Conservation (phyloP, 2,113 vertebrate species). For the Leuciscus idus region DNA sequence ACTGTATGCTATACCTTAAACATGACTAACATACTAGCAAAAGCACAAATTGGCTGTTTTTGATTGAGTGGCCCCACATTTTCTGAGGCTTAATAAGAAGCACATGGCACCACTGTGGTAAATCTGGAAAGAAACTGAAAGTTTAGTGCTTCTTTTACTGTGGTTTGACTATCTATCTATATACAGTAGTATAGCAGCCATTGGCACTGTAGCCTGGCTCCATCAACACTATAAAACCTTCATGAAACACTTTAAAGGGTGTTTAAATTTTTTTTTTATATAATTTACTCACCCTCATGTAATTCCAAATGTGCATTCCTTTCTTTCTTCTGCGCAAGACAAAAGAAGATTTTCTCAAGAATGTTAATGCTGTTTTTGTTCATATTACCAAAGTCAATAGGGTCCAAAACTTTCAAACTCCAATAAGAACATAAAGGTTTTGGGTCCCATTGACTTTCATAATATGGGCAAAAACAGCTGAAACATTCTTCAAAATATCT, state of each 20-base stretch:
- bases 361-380: not conserved
- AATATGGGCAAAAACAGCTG: not conserved
- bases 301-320: not conserved
- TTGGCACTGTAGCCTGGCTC: slow-evolving; percentile 4
- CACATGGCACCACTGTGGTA: slow-evolving; percentile 15
- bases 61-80: not conserved
- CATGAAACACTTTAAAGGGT: not conserved
- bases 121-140: slow-evolving; percentile 5
- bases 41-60: not conserved
- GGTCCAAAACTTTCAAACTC: not conserved
- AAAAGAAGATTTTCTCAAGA: not conserved
- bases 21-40: not conserved
- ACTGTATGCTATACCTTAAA: not conserved
- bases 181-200: not conserved
- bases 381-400: not conserved
- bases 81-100: slow-evolving; percentile 36
- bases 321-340: not conserved
- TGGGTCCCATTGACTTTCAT: not conserved
- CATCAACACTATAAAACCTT: not conserved
- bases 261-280: too few relatives aligned
- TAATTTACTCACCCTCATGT: not conserved
- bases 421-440: not conserved
- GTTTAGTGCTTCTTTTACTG: slow-evolving; percentile 25
- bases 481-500: too few relatives aligned
- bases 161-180: slow-evolving; percentile 9